Evolutionary conservation across 64 coral and sea anemone species (phyloP).

Genomic region (Hydrozoanthus tunicans): DNA sequence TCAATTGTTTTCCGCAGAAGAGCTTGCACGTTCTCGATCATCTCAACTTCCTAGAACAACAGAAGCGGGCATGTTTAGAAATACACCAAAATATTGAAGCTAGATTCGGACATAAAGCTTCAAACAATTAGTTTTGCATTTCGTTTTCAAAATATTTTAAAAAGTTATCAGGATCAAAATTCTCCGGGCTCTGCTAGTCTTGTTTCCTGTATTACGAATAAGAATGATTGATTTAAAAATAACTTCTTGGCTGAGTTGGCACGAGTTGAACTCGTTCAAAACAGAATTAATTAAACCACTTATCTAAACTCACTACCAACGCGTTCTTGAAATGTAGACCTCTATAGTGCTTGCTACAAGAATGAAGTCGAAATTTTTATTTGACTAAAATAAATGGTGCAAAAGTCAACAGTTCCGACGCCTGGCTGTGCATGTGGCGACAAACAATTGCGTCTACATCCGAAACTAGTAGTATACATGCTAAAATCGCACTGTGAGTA

Average conservation of each 20-base stretch:
- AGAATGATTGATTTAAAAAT: no score
- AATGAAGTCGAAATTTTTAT: neutral
- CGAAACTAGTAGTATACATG: neutral
- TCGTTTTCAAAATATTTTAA: no score
- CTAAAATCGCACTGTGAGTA: neutral
- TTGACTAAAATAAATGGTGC: neutral
- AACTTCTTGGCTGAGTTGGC: no score
- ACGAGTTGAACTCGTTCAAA: no score
- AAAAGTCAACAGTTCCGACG: neutral
- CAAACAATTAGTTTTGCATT: no score
- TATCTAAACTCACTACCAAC: no score
- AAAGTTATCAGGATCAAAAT: no score
- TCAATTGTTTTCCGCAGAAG: conserved; percentile 95
- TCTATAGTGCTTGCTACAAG: no score
- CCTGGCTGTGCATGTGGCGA: neutral
- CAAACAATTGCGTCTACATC: neutral
- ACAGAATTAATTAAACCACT: no score
- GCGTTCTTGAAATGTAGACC: no score
- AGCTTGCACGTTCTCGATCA: conserved; percentile 94
- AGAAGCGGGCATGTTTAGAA: neutral
- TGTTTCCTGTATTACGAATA: no score
- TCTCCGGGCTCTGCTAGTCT: no score
- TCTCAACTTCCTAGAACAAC: conserved; percentile 81
- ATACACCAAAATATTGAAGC: neutral
- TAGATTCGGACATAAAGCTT: neutral